Base-by-base conservation (phyloP, 2,888 invertebrate genomes). In the Brachypalpus laphriformis region DNA sequence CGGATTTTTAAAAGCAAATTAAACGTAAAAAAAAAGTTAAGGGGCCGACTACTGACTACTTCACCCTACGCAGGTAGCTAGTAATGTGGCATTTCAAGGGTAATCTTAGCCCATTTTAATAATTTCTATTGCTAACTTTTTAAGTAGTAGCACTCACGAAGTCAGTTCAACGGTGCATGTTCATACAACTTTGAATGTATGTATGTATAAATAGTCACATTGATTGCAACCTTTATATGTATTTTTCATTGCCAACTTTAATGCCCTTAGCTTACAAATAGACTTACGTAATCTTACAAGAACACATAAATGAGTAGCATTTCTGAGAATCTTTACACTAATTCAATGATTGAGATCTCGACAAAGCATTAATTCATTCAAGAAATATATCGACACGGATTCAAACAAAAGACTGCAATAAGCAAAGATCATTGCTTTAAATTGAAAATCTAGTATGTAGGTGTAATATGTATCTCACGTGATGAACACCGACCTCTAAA, bases 271-370 rank as follows among this genome's bases (percentile, higher is more conserved):
- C 7, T 14, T 14, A 14, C 6, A 14, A 54, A 25, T 51, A 0
- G 3, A 28, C 9, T 51, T 25, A 28, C 49, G 49, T 49, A 49
- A 49, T n/a, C 9, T 40, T 40, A 40, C 14, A 14, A 40, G 6
- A 14, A 6, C 40, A 6, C 40, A 40, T 40, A 14, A 14, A 40
- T 40, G n/a, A 9, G 20, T 25, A n/a, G n/a, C 7, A 25, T 25
- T 5, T 54, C 28, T 28, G 25, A 14, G 28, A 6, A 28, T 28
- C 28, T 54, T 54, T 54, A 0, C 28, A 9, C 14, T 11, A 28
- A 34, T 56, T 18, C 8, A 16, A 61, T 61, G 61, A 61, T 28
- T 61, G 45, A 61, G 42, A 28, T 9, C 9, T 25, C 28, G 14
- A 31, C 18, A 20, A 34, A 16, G 34, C 6, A 34, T 8, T 22